These are phyloP conservation scores for Xanthia togata DNA, from an alignment of 2,888 invertebrate genomes.

Conservation along the genomic window DNA sequence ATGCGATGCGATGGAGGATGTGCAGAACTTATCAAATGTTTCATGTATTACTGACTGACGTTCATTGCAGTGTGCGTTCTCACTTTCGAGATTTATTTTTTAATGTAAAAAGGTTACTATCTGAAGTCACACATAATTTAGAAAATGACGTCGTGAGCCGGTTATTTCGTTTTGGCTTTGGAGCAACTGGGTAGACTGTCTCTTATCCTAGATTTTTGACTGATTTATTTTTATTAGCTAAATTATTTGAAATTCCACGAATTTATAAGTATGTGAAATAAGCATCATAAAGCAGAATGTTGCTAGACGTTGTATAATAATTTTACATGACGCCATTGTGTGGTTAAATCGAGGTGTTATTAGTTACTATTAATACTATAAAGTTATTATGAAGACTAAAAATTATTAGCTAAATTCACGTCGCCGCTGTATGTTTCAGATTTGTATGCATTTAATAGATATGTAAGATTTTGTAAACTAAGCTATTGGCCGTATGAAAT, in stretches of 20 bases:
- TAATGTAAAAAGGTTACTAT: slow-evolving; percentile 1
- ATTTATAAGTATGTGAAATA: too few relatives aligned
- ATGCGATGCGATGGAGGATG: slow-evolving; percentile 12
- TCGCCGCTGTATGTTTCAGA: slow-evolving; percentile 46
- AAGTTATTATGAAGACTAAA: slow-evolving; percentile 8
- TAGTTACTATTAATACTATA: background rate
- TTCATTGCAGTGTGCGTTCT: slow-evolving; percentile 33
- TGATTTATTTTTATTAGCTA: slow-evolving; percentile 17
- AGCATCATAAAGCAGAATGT: background rate
- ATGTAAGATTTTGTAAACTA: slow-evolving; percentile 56
- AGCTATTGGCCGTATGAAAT: slow-evolving; percentile 48
- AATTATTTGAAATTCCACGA: slow-evolving; percentile 6
- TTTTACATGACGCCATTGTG: background rate
- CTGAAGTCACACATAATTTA: slow-evolving; percentile 1
- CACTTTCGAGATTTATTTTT: slow-evolving; percentile 13
- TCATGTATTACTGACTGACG: slow-evolving; percentile 40
- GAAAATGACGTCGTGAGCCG: background rate
- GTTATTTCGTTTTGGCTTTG: background rate
- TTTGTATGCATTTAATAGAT: slow-evolving; percentile 60
- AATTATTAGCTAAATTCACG: slow-evolving; percentile 1
- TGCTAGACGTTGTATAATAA: background rate
- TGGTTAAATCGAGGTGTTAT: slow-evolving; percentile 8
- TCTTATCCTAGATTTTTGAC: slow-evolving; percentile 20
- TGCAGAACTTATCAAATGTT: slow-evolving; percentile 45
- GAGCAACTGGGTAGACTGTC: background rate